Evolutionary conservation across 2,797 vertebrate genomes (phyloP), one percentile per base, ranked within the genome.

Genomic region (Distichodus sexfasciatus): DNA sequence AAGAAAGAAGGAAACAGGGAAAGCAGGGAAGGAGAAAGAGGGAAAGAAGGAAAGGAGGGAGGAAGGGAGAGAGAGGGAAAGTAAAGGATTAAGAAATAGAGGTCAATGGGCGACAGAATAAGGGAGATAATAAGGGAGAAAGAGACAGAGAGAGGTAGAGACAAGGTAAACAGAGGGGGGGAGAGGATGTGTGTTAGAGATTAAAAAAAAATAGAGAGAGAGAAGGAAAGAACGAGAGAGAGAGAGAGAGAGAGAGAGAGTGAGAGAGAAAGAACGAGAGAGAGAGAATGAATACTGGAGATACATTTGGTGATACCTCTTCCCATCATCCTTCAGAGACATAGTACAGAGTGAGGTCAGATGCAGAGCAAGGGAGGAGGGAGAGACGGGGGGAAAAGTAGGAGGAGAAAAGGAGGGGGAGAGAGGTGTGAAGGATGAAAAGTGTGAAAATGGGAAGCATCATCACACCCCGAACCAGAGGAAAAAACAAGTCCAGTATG

Each of bases 351-450:
- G n/a, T n/a, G n/a, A n/a, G n/a, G n/a, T n/a, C n/a, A 46, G 29
- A 38, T 61, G 28, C 55, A 74, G 43, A 54, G 65, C 47, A n/a
- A 29, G 15, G 41, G 19, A 43, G 19, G 44, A 46, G 46, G 40
- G 46, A 26, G 31, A 6, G 12, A 11, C 9, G 38, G 35, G 26
- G 67, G 38, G 60, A 66, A 66, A 80, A 75, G 79, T 72, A 79
- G 7, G 44, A 26, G 8, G 17, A 15, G n/a, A 50, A 26, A 23
- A 50, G 9, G 67, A 28, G 23, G 28, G 29, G 36, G 23, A 46
- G 67, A 76, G 79, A 82, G 81, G 81, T 79, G 82, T 74, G 75
- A 81, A 58, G 74, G 63, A 23, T 73, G 64, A 70, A 57, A 58
- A 54, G 21, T 57, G 53, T 48, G 23, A 64, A 64, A 53, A 14